phyloP scores from a whole-genome alignment of 2,888 invertebrate genomes.

The Drosophila tanythrix region DNA sequence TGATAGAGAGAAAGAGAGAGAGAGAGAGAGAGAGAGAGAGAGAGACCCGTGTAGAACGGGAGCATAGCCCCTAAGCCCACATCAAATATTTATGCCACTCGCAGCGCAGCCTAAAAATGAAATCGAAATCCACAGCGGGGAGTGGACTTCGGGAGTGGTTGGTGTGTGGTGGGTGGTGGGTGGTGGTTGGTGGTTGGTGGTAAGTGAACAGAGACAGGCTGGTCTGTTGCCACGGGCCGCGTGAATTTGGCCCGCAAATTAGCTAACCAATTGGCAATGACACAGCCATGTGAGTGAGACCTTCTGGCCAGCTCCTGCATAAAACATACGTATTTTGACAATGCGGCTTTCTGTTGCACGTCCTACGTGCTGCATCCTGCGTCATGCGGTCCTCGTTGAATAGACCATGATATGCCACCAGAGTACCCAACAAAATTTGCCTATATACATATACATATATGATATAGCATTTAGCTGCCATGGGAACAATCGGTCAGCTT shows the following conservation, averaged over 20 bases:
- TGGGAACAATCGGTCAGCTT: not conserved
- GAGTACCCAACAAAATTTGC: not conserved
- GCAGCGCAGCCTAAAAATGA: conserved; percentile 45
- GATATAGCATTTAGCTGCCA: not conserved
- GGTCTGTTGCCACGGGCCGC: conserved; percentile 15
- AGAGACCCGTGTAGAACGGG: not conserved
- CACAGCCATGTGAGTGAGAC: conserved; percentile 25
- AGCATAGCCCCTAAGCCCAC: conserved; percentile 24
- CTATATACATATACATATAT: not conserved
- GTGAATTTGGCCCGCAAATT: conserved; percentile 63
- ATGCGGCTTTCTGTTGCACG: not conserved
- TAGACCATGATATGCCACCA: not conserved
- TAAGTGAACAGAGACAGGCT: not conserved
- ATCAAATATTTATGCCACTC: conserved; percentile 72
- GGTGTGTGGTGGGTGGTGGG: not conserved
- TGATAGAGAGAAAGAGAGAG: not conserved
- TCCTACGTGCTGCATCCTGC: too few species aligned
- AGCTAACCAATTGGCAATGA: conserved; percentile 72
- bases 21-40: too few species aligned
- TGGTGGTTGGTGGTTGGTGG: not conserved
- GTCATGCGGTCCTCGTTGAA: not conserved
- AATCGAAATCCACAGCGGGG: conserved; percentile 31
- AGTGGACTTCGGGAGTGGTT: not conserved
- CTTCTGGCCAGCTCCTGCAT: not conserved
- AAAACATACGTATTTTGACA: not conserved